Evolutionary conservation across 2,888 invertebrate species (phyloP).

Genomic region (Chrysolina haemoptera): DNA sequence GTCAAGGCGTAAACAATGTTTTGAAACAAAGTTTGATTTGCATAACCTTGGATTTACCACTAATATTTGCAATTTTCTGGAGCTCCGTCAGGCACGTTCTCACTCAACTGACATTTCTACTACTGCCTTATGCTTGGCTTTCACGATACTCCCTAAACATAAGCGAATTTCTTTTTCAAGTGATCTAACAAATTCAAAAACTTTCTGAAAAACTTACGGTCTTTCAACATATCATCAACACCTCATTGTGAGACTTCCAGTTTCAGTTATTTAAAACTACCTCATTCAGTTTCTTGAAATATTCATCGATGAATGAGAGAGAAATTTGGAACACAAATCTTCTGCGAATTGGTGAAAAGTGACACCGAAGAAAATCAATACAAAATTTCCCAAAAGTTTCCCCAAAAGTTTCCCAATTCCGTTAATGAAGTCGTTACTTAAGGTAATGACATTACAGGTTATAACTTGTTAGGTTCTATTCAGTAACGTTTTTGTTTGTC

Average conservation of each 20-base stretch:
- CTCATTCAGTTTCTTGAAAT: background rate
- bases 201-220: too few species aligned
- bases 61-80: too few species aligned
- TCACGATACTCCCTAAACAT: too few species aligned
- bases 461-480: slow-evolving; percentile 3
- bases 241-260: background rate
- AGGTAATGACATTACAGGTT: slow-evolving; percentile 40
- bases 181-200: too few species aligned
- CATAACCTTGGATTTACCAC: too few species aligned
- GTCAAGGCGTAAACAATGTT: too few species aligned
- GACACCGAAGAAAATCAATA: slow-evolving; percentile 36
- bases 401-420: slow-evolving; percentile 45
- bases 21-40: too few species aligned
- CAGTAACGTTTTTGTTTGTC: background rate
- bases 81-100: too few species aligned
- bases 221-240: too few species aligned
- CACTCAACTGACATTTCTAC: too few species aligned
- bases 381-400: slow-evolving; percentile 42
- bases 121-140: too few species aligned
- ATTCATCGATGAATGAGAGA: slow-evolving; percentile 16
- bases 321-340: slow-evolving; percentile 31
- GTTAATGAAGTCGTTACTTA: slow-evolving; percentile 45
- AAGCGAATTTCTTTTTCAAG: too few species aligned
- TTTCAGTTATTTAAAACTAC: background rate
- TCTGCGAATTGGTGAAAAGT: slow-evolving; percentile 20